A percentile compares a stretch with the other conserved stretches of the same genome.
Evolutionary conservation across 1,140 invertebrate genomes (phyloP).

Genomic region (Halictus rubicundus): DNA sequence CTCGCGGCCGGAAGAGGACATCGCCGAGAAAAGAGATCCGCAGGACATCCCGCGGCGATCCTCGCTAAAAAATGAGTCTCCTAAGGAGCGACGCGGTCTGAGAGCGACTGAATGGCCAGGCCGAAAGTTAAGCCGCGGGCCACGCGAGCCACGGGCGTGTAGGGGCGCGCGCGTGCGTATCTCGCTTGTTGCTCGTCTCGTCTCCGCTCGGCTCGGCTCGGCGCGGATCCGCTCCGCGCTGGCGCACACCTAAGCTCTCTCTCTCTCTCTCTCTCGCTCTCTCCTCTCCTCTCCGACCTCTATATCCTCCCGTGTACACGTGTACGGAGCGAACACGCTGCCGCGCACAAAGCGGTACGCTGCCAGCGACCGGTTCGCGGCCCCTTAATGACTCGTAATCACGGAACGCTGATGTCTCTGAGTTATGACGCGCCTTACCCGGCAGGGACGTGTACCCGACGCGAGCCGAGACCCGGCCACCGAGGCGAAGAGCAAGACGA

Average conservation of each 20-base stretch:
- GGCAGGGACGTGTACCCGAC: constrained; percentile 14
- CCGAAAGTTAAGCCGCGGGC: constrained; percentile 57
- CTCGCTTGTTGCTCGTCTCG: too few species aligned
- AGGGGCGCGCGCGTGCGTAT: constrained; percentile 45
- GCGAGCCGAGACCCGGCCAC: background rate
- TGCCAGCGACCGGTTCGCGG: constrained; percentile 70
- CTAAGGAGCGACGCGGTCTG: constrained; percentile 41
- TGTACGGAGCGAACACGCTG: constrained; percentile 24
- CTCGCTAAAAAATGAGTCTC: constrained; percentile 68
- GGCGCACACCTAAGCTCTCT: background rate
- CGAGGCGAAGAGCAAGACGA: constrained; percentile 7
- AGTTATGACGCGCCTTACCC: constrained; percentile 66
- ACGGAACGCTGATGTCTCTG: constrained; percentile 70
- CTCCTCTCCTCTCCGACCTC: too few species aligned
- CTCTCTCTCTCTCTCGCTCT: too few species aligned
- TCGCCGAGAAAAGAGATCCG: constrained; percentile 1
- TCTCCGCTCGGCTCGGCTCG: too few species aligned
- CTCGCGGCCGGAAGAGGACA: constrained; percentile 10
- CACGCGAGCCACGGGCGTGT: constrained; percentile 21
- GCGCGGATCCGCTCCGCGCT: background rate
- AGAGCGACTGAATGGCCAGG: constrained; percentile 55
- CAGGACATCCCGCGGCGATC: constrained; percentile 64
- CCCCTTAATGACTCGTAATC: constrained; percentile 73
- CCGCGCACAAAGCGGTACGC: constrained; percentile 56
- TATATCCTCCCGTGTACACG: background rate